Evolutionary conservation across 2,888 invertebrate species (phyloP).

Genomic region (Eilema griseolum): DNA sequence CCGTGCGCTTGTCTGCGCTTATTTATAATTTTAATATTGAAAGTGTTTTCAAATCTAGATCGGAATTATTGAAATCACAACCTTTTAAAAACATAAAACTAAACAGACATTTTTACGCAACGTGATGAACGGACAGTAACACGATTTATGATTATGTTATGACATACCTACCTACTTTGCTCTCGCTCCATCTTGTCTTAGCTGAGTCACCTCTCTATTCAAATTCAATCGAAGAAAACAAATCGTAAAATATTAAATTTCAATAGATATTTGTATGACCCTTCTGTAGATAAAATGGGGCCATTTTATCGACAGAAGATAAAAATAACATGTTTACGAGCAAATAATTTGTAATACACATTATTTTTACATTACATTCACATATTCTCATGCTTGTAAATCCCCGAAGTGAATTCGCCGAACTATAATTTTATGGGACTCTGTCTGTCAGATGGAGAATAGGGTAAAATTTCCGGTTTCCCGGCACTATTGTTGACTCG

Average conservation of each 20-base stretch:
- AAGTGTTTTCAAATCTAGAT: background rate
- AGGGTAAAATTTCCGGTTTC: too few species aligned
- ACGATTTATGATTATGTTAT: background rate
- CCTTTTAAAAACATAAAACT: slow-evolving; percentile 4
- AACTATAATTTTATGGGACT: too few species aligned
- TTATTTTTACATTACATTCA: too few species aligned
- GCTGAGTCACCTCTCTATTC: background rate
- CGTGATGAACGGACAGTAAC: background rate
- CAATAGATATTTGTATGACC: background rate
- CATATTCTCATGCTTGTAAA: too few species aligned
- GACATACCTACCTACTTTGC: background rate
- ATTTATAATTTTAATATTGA: too few species aligned
- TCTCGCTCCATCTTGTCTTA: background rate
- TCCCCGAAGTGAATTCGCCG: too few species aligned
- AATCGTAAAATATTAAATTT: background rate
- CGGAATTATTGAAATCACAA: background rate
- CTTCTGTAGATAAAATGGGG: background rate
- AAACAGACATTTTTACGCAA: background rate
- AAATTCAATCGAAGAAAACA: background rate
- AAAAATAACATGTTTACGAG: background rate
- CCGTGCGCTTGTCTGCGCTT: too few species aligned
- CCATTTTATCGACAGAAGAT: too few species aligned
- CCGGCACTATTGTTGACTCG: too few species aligned
- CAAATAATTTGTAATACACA: background rate
- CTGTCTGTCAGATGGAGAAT: too few species aligned